Evolutionary conservation across 2,797 vertebrate species (phyloP), one percentile per base, ranked within the genome.

Genomic region (Acestrorhynchus altus): DNA sequence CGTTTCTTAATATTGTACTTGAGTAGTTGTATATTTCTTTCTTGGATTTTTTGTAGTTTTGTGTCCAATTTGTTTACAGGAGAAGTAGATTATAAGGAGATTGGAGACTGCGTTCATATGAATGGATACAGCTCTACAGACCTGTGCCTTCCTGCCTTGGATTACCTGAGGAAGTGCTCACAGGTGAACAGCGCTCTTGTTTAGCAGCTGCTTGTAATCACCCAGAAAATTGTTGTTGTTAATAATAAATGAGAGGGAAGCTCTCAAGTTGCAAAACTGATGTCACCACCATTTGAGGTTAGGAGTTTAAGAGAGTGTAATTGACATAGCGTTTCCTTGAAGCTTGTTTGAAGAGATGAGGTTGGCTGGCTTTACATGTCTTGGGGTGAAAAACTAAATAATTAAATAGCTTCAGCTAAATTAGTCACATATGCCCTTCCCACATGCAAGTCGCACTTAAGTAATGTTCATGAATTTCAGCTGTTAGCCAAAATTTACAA

Each of bases 401-500:
- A 35, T 35, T 2, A 35, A 35, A 35, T 2, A 35, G 31, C 31
- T 35, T 35, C 6, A 6, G 2, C 31, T 35, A 49, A 49, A 49
- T 15, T 49, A 16, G 16, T n/a, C 47, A 16, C 18, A 4, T 49
- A 0, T 18, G 15, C 15, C 16, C 47, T 49, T 1, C 7, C 15
- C 15, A 16, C 18, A 16, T 16, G 47, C 47, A 49, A 49, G 6
- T 39, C 74, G 1, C 15, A n/a, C 24, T 22, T 59, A 74, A 15
- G 26, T 79, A 39, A 44, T 70, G 39, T 40, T 44, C 60, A 9
- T 74, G 18, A 5, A 18, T 56, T 12, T 51, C 83, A 99, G 98
- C 91, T 99, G 77, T 88, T 99, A 79, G 95, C 96, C 71, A 98
- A 96, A 92, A 99, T 99, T 90, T 99, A 98, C 91, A 97, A 95